These are phyloP conservation scores for Lytechinus variegatus DNA, from an alignment of 35 echinoderm and acorn worm species.

Conservation along the genomic window DNA sequence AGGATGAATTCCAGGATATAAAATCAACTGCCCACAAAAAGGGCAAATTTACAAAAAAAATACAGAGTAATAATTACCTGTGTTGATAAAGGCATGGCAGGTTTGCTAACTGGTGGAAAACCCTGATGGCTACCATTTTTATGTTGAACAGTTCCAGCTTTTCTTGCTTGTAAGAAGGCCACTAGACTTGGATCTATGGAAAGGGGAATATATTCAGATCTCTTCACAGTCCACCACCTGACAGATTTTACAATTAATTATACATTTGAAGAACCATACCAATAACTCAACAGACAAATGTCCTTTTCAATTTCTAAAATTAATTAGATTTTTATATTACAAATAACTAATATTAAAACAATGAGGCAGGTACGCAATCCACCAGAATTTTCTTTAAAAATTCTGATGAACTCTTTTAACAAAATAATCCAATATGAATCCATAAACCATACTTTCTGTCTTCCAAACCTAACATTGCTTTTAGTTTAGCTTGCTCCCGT, in stretches of 20 bases:
- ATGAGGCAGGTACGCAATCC: too few relatives aligned
- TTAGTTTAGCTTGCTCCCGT: slow-evolving; percentile 85
- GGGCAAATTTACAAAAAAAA: not conserved
- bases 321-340: not conserved
- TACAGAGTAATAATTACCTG: not conserved
- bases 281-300: not conserved
- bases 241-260: not conserved
- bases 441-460: not conserved
- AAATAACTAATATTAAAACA: not conserved
- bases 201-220: not conserved
- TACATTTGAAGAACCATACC: not conserved
- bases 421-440: not conserved
- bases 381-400: too few relatives aligned
- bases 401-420: too few relatives aligned
- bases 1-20: not conserved
- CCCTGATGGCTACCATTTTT: not conserved
- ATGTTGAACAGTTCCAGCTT: not conserved
- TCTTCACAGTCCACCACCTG: too few relatives aligned
- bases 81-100: not conserved
- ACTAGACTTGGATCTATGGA: slow-evolving; percentile 79
- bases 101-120: not conserved
- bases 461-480: slow-evolving; percentile 77
- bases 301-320: not conserved
- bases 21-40: not conserved
- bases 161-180: slow-evolving; percentile 66